Evolutionary conservation across 1,140 invertebrate genomes (phyloP), one percentile per base, ranked within the genome.

Genomic region (Amyelois transitella): DNA sequence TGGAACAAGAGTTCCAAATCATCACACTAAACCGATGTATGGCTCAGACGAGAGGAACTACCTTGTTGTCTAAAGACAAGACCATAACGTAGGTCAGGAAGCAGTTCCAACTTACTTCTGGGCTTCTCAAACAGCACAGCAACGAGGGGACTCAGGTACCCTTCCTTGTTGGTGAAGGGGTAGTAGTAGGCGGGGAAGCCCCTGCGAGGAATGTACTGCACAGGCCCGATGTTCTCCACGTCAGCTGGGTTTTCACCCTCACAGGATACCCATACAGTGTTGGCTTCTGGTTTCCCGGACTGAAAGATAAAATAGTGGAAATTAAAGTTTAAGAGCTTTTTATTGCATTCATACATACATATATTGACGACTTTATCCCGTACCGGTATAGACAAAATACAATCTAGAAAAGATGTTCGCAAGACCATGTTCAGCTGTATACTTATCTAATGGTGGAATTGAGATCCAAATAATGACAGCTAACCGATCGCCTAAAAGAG

Each of bases 211-310:
- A 93, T 92, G 88, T 96, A 97, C 58, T 93, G 90, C 67, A 97
- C 92, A 0, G 94, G 91, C 21, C 96, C 96, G 72, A 97, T 95
- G 88, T 97, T 96, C 83, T 98, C 96, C 61, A 93, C 91, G 80
- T 97, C 96, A 38, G 95, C 95, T 6, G 95, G 94, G 88, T 96
- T 96, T 90, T 97, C 95, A 32, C 96, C 96, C 84, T 96, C 93
- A 80, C 96, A 97, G 7, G 94, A 94, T 8, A 97, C 92, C 94
- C 95, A 97, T 58, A 97, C 92, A 12, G 93, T 94, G 74, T 94
- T 91, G 64, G 81, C 77, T 54, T 82, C 81, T 0, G 77, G 75
- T 43, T 87, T 83, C 32, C 80, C 78, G 10, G 92, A 80, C 90
- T 93, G 74, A 78, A 57, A 4, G 38, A 8, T 3, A 8, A 24